Percentiles rank a stretch among this genome's conserved stretches.
Evolutionary conservation across 1,140 invertebrate genomes (phyloP).

Genomic region (Hyles vespertilio): DNA sequence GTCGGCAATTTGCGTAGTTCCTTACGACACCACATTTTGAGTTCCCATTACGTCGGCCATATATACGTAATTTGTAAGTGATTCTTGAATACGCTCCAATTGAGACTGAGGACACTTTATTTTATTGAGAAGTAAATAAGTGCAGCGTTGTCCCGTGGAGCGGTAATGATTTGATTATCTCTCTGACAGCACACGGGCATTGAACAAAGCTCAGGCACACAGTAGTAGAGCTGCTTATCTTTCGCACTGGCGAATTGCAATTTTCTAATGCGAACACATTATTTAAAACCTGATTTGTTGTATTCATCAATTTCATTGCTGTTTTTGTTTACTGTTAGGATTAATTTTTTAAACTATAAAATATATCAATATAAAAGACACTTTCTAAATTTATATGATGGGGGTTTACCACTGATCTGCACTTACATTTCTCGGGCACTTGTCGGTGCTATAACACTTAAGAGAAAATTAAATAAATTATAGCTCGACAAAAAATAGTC

Average conservation of each 20-base stretch:
- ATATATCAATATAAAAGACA: no score
- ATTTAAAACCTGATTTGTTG: no score
- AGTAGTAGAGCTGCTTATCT: conserved; percentile 22
- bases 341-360: no score
- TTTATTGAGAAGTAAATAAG: conserved; percentile 43
- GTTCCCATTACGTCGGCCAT: conserved; percentile 18
- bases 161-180: conserved; percentile 65
- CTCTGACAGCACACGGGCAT: conserved; percentile 48
- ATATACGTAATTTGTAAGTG: conserved; percentile 32
- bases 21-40: conserved; percentile 15
- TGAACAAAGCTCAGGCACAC: conserved; percentile 36
- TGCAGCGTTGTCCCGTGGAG: conserved; percentile 42
- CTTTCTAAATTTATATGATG: no score
- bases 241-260: conserved; percentile 28
- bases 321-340: no score
- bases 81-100: conserved; percentile 6
- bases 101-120: conserved; percentile 25
- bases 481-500: no score
- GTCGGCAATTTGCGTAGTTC: conserved; percentile 36
- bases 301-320: no score
- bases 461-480: no score
- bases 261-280: background rate
- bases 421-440: no score
- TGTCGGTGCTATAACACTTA: no score
- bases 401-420: no score